Evolutionary conservation across 1,140 invertebrate species (phyloP), one percentile per base, ranked within the genome.

Genomic region (Atopsyche davidsoni): DNA sequence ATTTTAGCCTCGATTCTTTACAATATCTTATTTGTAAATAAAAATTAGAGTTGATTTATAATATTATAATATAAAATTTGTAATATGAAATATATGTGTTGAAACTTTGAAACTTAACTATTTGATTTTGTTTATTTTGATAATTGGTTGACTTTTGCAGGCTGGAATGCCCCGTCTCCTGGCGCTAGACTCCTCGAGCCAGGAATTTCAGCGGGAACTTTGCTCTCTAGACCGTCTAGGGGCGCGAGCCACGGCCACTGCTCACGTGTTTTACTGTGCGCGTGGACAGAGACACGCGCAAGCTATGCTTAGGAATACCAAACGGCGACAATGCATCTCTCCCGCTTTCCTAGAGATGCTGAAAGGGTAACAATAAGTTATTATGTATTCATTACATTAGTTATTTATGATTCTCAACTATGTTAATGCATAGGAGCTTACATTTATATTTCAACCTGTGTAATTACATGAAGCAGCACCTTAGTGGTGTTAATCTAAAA

Each of bases 251-350:
- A 84, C 84, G 60, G 92, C 97, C 64, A 98, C 95, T 0, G 91
- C 89, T 53, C 92, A 96, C 66, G 78, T 98, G 51, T 96, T 97
- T 73, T 58, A 58, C 35, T 98, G 97, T 67, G 91, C 94, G 0
- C 85, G 87, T 65, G 87, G 89, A 1, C 93, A 97, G 69, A 81
- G 77, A 51, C 69, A 68, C 40, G 72, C 83, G 1, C 66, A 79
- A 36, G 87, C 95, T 52, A 94, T 98, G 53, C 73, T 98, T 10
- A 74, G 75, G 13, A 97, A 96, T 76, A 69, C 72, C 6, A 22
- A 39, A 31, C 34, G 39, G 17, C 13, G 42, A 9, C 22, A 53
- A 16, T 50, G 56, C 2, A 53, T 64, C 44, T 60, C 63, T 31
- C 60, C 58, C 0, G 66, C 57, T 19, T 73, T 68, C 46, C 23